Evolutionary conservation across 2,797 vertebrate species (phyloP).

Genomic region (Enteromius paludinosus): DNA sequence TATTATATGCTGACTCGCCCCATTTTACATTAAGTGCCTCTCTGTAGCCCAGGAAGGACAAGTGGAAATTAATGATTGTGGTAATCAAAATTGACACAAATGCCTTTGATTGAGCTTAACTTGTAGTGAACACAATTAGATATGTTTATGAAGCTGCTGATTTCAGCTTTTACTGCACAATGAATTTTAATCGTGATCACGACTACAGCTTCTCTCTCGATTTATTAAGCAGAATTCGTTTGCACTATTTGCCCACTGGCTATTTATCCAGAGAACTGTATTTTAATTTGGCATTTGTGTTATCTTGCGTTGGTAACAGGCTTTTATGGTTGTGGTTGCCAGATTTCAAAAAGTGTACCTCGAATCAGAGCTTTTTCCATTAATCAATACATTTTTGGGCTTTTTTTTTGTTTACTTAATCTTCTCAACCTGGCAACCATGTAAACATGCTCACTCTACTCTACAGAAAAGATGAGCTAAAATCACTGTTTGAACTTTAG

Average conservation of each 20-base stretch:
- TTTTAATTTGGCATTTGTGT: neutral
- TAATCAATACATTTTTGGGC: neutral
- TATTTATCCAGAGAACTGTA: neutral
- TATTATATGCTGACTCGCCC: neutral
- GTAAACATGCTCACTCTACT: neutral
- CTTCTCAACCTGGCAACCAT: neutral
- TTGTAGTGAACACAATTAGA: slow-evolving; percentile 1
- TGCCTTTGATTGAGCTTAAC: neutral
- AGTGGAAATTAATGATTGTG: neutral
- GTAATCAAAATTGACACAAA: slow-evolving; percentile 1
- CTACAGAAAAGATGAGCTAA: neutral
- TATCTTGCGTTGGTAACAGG: neutral
- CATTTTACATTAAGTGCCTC: neutral
- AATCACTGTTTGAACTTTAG: neutral
- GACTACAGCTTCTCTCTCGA: neutral
- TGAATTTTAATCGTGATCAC: neutral
- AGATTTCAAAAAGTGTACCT: neutral
- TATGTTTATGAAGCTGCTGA: slow-evolving; percentile 7
- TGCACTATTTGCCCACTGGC: neutral
- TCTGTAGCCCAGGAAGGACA: neutral
- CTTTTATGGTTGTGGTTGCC: neutral
- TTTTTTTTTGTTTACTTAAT: neutral
- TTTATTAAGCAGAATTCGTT: neutral
- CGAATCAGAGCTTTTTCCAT: neutral
- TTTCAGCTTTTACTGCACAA: slow-evolving; percentile 1